Conservation (phyloP, 2,888 invertebrate genomes). For the Hyppa rectilinea region DNA sequence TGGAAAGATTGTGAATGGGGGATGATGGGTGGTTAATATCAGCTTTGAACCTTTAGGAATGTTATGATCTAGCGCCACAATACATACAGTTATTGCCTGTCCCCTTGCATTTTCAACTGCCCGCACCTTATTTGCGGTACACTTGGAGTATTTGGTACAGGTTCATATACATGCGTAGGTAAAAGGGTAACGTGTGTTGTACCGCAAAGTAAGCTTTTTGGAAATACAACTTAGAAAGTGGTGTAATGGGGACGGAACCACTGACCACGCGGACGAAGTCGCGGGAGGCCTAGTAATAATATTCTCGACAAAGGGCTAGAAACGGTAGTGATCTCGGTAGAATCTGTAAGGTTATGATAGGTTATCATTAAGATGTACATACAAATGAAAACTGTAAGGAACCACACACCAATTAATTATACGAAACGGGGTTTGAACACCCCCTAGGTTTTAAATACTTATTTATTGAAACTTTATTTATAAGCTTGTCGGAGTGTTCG, state of each 20-base stretch:
- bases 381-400: constrained; percentile 27
- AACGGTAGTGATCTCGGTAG: constrained; percentile 24
- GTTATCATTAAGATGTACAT: constrained; percentile 43
- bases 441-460: constrained; percentile 37
- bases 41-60: background rate
- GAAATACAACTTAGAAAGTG: constrained; percentile 17
- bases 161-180: constrained; percentile 5
- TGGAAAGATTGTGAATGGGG: constrained; percentile 7
- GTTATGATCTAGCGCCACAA: background rate
- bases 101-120: background rate
- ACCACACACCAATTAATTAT: constrained; percentile 34
- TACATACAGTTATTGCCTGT: background rate
- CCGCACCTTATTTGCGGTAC: background rate
- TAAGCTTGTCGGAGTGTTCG: constrained; percentile 59
- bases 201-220: constrained; percentile 20
- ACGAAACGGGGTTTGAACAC: constrained; percentile 19
- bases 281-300: constrained; percentile 10
- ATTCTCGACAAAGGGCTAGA: constrained; percentile 24
- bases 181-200: constrained; percentile 11
- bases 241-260: constrained; percentile 18
- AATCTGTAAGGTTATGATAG: constrained; percentile 47
- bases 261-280: constrained; percentile 22
- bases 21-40: background rate
- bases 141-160: background rate
- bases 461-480: constrained; percentile 48